Percentiles rank a stretch among this genome's conserved stretches.
These are phyloP conservation scores for Enchytraeus crypticus DNA, from an alignment of 2,888 invertebrate genomes.

Conservation along the genomic window DNA sequence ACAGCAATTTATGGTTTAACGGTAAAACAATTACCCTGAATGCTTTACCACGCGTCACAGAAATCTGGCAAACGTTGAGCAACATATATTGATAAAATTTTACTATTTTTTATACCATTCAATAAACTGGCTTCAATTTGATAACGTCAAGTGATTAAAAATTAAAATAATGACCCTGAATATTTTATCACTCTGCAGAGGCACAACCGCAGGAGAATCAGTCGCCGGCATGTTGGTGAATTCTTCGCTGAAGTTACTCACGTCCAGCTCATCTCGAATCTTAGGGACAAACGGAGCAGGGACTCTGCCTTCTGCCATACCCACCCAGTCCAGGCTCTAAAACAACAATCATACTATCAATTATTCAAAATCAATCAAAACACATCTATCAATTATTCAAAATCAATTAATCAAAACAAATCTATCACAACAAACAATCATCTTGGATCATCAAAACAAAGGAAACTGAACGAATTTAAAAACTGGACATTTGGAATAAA, in stretches of 20 bases:
- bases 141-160: neutral
- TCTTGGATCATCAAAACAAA: too few species aligned
- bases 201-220: conserved; percentile 82
- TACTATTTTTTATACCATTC: neutral
- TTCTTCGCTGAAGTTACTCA: conserved; percentile 91
- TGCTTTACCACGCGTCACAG: too few species aligned
- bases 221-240: conserved; percentile 85
- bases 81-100: too few species aligned
- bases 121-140: neutral
- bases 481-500: too few species aligned
- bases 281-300: conserved; percentile 83
- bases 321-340: conserved; percentile 69
- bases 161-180: conserved; percentile 68
- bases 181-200: conserved; percentile 62
- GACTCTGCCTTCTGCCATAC: conserved; percentile 66
- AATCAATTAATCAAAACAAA: neutral
- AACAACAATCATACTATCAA: conserved; percentile 24
- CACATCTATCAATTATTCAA: too few species aligned
- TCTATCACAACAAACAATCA: neutral
- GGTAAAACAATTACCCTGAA: too few species aligned
- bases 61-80: too few species aligned
- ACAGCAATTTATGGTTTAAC: too few species aligned
- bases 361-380: neutral
- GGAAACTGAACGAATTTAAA: too few species aligned
- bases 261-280: conserved; percentile 74